phyloP scores from a whole-genome alignment of 2,888 invertebrate genomes.

The Agrotis ipsilon region DNA sequence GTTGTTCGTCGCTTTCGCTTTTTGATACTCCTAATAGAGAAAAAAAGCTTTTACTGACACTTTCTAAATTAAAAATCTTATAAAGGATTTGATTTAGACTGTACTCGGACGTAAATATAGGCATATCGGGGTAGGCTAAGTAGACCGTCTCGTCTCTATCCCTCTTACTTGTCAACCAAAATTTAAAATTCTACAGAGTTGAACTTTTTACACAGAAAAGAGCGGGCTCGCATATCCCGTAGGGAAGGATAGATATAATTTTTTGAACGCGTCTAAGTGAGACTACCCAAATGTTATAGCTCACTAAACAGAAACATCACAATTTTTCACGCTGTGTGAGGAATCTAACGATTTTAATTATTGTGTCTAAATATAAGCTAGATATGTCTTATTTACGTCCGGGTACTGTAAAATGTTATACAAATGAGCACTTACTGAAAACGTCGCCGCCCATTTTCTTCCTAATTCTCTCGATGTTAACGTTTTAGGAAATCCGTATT shows the following conservation, averaged over 20 bases:
- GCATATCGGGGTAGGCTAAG: background rate
- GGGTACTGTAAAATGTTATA: background rate
- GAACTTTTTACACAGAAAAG: too few species aligned
- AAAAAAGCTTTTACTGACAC: conserved; percentile 1
- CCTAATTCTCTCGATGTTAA: conserved; percentile 81
- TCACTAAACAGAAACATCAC: too few species aligned
- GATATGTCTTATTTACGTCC: background rate
- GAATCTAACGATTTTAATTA: too few species aligned
- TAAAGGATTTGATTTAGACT: too few species aligned
- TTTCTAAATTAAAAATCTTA: background rate
- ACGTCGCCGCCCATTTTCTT: conserved; percentile 85
- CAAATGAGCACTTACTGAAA: conserved; percentile 75
- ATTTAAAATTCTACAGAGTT: too few species aligned
- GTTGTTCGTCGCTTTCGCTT: conserved; percentile 86
- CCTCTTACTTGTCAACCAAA: too few species aligned
- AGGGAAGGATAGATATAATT: too few species aligned
- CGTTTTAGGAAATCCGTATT: conserved; percentile 84
- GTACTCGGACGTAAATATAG: background rate
- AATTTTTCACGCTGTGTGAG: too few species aligned
- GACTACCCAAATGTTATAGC: too few species aligned
- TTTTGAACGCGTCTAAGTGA: too few species aligned
- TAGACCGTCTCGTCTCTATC: background rate
- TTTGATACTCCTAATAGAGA: conserved; percentile 83
- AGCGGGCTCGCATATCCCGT: too few species aligned
- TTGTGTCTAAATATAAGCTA: background rate